Base-by-base conservation (phyloP, 1,140 invertebrate species). In the Riptortus pedestris region DNA sequence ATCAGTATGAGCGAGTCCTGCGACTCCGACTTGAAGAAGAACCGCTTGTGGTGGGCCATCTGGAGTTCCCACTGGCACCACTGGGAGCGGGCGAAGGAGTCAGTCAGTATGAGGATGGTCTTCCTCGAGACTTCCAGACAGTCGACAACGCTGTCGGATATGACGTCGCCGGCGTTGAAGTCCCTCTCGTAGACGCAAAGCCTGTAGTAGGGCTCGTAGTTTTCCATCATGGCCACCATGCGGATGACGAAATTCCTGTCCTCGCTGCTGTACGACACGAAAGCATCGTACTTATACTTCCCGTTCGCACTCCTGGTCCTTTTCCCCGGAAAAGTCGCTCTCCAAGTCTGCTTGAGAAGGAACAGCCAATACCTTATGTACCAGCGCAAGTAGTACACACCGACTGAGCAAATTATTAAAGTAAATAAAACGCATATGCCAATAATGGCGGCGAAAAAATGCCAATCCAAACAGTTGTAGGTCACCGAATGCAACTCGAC, bases 61-160 rank as follows among this genome's bases (percentile, higher is more conserved):
- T 83, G 79, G 9, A 81, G 79, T 71, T 86, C 84, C 77, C 82
- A 83, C 27, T 78, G 69, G 70, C 83, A 85, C 84, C 83, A 86
- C 38, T 83, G 79, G 43, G 83, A 85, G 67, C 78, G 77, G 0
- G 80, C 76, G 70, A 85, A 86, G 61, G 78, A 76, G 68, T 83
- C 77, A 62, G 82, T 84, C 27, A 85, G 75, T n/a, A 85, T 72
- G 18, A 85, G 72, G 47, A 86, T 72, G 16, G 81, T 80, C 70
- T 80, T 80, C 51, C 79, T 76, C 70, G 82, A 84, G 55, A 77
- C 74, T 24, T 79, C 76, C 33, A 85, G 79, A 67, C 79, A 78
- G 65, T 76, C 76, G 16, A 82, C 70, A 60, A 86, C 80, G 64
- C 77, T 78, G 66, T 85, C 81, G 0, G 79, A 80, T 59, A 85